Evolutionary conservation across 2,797 vertebrate species (phyloP).

Genomic region (Lepilemur septentrionalis): DNA sequence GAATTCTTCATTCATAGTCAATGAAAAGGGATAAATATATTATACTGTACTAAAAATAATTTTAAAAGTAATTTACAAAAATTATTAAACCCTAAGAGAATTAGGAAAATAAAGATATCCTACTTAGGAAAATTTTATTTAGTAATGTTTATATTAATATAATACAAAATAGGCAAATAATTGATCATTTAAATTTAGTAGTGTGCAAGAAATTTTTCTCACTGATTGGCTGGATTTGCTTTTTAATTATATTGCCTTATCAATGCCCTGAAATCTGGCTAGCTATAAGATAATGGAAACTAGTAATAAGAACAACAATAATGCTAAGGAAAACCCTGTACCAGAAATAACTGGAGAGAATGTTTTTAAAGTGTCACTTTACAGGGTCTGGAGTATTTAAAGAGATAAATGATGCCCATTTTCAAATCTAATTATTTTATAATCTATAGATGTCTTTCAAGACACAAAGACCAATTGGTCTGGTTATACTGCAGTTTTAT

Average conservation of each 20-base stretch:
- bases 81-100: not conserved
- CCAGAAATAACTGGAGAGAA: not conserved
- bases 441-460: constrained; percentile 34
- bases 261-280: not conserved
- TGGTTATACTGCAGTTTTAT: not conserved
- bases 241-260: not conserved
- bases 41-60: not conserved
- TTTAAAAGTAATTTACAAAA: not conserved
- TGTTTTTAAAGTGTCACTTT: constrained; percentile 42
- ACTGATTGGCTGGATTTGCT: not conserved
- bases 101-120: not conserved
- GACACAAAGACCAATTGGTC: constrained; percentile 6
- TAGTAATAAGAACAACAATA: not conserved
- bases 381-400: not conserved
- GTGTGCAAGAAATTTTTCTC: not conserved
- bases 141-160: not conserved
- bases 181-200: not conserved
- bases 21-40: not conserved
- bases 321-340: constrained; percentile 25
- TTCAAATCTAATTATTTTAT: constrained; percentile 58
- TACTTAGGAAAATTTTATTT: not conserved
- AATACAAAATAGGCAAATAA: constrained; percentile 22
- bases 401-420: constrained; percentile 10
- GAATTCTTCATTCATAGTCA: not conserved
- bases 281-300: not conserved